Evolutionary conservation across 1,140 invertebrate species (phyloP).

Genomic region (Bombus huntii): DNA sequence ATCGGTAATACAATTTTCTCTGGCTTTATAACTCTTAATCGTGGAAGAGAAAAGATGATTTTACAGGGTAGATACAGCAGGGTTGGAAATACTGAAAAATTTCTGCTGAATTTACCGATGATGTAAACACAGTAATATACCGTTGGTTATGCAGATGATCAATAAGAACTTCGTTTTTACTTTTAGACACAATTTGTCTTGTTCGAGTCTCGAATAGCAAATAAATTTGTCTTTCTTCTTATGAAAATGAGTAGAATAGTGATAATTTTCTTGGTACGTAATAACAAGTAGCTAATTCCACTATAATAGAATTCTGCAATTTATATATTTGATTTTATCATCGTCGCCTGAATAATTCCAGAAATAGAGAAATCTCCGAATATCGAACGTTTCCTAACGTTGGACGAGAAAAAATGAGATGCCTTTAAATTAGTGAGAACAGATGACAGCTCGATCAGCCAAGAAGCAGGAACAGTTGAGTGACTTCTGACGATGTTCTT

Average conservation of each 20-base stretch:
- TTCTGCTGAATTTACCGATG: background rate
- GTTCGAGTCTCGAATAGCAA: background rate
- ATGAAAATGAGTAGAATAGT: background rate
- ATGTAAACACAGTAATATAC: background rate
- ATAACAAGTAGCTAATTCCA: too few species aligned
- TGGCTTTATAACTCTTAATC: constrained; percentile 29
- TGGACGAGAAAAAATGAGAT: background rate
- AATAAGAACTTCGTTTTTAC: background rate
- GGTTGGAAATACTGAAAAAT: background rate
- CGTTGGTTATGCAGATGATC: background rate
- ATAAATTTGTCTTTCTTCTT: background rate
- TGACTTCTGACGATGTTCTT: too few species aligned
- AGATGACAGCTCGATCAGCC: background rate
- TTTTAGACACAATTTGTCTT: background rate
- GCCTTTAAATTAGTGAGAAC: background rate
- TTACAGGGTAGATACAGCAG: background rate
- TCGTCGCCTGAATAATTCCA: background rate
- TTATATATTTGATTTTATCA: background rate
- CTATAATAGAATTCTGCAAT: background rate
- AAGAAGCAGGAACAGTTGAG: background rate
- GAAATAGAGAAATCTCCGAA: too few species aligned
- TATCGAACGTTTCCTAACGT: background rate
- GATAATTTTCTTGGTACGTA: background rate
- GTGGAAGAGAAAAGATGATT: background rate
- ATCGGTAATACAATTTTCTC: constrained; percentile 75